Evolutionary conservation across 2,888 invertebrate species (phyloP).

Genomic region (Brachyopa scutellaris): DNA sequence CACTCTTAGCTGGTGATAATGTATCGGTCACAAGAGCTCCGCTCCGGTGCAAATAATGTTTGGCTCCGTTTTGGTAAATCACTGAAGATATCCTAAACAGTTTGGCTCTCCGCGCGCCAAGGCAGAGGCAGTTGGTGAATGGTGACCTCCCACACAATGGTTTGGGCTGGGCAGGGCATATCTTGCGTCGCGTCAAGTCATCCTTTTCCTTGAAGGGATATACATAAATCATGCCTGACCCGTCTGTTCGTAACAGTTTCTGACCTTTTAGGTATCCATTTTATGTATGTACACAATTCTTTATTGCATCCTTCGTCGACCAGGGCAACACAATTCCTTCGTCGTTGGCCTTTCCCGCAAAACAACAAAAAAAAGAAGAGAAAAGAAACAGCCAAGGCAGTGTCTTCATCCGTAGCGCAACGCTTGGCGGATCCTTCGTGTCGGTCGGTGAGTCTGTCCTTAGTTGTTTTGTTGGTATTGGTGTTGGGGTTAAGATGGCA

Average conservation of each 20-base stretch:
- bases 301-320: constrained; percentile 66
- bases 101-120: constrained; percentile 31
- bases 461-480: constrained; percentile 37
- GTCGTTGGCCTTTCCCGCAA: constrained; percentile 54
- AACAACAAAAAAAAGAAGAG: not conserved
- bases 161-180: constrained; percentile 57
- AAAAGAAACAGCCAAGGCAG: constrained; percentile 13
- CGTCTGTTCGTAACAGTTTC: constrained; percentile 69
- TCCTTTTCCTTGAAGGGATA: constrained; percentile 68
- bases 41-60: constrained; percentile 65
- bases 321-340: constrained; percentile 63
- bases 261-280: constrained; percentile 71
- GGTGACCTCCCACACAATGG: constrained; percentile 63
- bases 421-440: constrained; percentile 56
- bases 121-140: no score
- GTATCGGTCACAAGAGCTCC: constrained; percentile 54
- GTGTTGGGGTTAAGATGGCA: constrained; percentile 66
- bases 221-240: constrained; percentile 72
- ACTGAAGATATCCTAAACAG: constrained; percentile 68
- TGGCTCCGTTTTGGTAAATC: constrained; percentile 66
- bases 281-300: constrained; percentile 68
- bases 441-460: constrained; percentile 19
- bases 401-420: constrained; percentile 69
- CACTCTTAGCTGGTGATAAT: constrained; percentile 56
- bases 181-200: constrained; percentile 71